Conservation (phyloP, 2,888 invertebrate genomes). For the Torymus tubicola region DNA sequence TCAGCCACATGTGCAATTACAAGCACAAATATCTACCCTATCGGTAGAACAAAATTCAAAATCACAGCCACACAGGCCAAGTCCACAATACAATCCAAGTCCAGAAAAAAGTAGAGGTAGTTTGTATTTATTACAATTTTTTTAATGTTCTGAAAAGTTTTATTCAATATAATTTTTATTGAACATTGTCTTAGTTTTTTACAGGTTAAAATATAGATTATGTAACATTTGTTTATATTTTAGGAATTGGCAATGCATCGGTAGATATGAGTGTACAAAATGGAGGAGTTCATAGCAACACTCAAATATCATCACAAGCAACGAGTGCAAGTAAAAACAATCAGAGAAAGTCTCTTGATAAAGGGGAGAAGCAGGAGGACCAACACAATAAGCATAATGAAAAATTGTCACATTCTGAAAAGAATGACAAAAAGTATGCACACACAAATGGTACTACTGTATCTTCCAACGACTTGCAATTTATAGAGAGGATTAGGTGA, state of each 20-base stretch:
- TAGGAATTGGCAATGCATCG: slow-evolving; percentile 53
- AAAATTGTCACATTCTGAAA: slow-evolving; percentile 71
- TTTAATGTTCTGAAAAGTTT: not conserved
- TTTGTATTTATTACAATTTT: slow-evolving; percentile 69
- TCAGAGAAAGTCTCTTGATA: slow-evolving; percentile 79
- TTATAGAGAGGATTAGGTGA: slow-evolving; percentile 77
- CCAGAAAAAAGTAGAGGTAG: slow-evolving; percentile 78
- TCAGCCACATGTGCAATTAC: slow-evolving; percentile 69
- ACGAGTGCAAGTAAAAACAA: slow-evolving; percentile 76
- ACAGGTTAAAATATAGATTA: slow-evolving; percentile 9
- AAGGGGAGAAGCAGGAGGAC: slow-evolving; percentile 76
- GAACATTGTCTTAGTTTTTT: not conserved
- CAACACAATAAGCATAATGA: slow-evolving; percentile 72
- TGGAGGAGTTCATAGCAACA: slow-evolving; percentile 71
- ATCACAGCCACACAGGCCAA: slow-evolving; percentile 73
- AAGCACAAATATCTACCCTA: slow-evolving; percentile 66
- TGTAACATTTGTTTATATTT: slow-evolving; percentile 32
- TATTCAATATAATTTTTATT: not conserved
- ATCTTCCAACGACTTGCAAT: slow-evolving; percentile 76
- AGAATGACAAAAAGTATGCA: slow-evolving; percentile 74
- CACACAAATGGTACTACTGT: slow-evolving; percentile 76
- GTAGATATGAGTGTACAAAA: slow-evolving; percentile 72
- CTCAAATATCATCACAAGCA: slow-evolving; percentile 68
- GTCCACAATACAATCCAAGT: slow-evolving; percentile 75
- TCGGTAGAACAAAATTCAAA: slow-evolving; percentile 72